phyloP scores from a whole-genome alignment of 2,888 invertebrate genomes.

The Eilema griseolum region DNA sequence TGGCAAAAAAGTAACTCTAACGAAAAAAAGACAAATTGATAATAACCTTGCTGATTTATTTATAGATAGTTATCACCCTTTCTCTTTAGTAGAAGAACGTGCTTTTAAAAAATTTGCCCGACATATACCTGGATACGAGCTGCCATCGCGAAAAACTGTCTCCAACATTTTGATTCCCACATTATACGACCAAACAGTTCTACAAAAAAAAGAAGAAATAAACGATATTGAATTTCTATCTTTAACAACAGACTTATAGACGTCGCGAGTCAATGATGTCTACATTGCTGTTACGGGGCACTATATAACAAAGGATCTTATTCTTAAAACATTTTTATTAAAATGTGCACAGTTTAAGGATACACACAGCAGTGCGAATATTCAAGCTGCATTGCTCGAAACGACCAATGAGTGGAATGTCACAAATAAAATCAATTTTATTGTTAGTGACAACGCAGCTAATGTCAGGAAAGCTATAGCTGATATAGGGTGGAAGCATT shows the following conservation, averaged over 20 bases:
- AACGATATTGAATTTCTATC: background rate
- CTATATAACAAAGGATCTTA: background rate
- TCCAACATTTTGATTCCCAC: slow-evolving; percentile 5
- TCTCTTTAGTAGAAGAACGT: no score
- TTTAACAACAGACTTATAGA: slow-evolving; percentile 14
- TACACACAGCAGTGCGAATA: slow-evolving; percentile 8
- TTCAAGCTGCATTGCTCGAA: background rate
- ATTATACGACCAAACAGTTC: background rate
- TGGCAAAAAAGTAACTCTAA: background rate
- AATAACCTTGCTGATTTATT: slow-evolving; percentile 5
- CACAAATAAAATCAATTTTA: slow-evolving; percentile 17
- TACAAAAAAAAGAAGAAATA: no score
- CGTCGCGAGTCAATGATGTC: background rate
- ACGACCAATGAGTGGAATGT: background rate
- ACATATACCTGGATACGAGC: no score
- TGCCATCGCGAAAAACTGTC: background rate
- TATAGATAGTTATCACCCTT: no score
- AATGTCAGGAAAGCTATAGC: slow-evolving; percentile 22
- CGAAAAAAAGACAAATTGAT: slow-evolving; percentile 10
- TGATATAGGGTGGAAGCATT: slow-evolving; percentile 42
- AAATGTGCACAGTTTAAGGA: slow-evolving; percentile 6
- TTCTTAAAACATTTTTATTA: slow-evolving; percentile 4
- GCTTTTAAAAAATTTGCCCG: no score
- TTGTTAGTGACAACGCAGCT: slow-evolving; percentile 27
- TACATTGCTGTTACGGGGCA: slow-evolving; percentile 13